Evolutionary conservation across 2,888 invertebrate species (phyloP).

Genomic region (Tetragonisca angustula): DNA sequence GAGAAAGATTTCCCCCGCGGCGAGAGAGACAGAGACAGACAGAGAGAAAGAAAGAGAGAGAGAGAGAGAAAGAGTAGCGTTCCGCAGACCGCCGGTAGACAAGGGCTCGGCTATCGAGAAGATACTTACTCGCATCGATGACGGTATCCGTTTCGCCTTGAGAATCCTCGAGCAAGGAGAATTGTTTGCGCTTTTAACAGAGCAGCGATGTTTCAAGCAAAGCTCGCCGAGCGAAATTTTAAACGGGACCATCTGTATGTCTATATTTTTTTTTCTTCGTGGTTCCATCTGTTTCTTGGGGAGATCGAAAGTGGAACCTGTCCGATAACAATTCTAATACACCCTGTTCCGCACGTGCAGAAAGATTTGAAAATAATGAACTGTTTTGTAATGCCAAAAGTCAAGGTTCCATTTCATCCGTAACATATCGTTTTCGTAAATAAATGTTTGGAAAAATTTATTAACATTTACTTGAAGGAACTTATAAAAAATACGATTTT

Average conservation of each 20-base stretch:
- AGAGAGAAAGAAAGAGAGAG: no score
- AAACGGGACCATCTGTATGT: slow-evolving; percentile 3
- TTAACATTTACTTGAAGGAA: no score
- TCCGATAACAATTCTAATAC: no score
- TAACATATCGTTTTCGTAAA: no score
- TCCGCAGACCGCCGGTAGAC: slow-evolving; percentile 50
- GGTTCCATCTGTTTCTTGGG: neutral
- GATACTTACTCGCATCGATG: slow-evolving; percentile 21
- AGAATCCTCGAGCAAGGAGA: slow-evolving; percentile 35
- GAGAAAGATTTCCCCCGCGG: slow-evolving; percentile 56
- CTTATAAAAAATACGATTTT: no score
- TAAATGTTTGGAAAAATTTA: no score
- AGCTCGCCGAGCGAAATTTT: slow-evolving; percentile 34
- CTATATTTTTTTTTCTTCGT: neutral
- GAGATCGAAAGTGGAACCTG: neutral
- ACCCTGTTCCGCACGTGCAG: no score
- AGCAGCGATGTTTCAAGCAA: slow-evolving; percentile 37
- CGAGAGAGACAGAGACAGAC: neutral
- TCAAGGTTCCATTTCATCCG: no score
- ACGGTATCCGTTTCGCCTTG: slow-evolving; percentile 19
- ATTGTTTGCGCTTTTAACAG: slow-evolving; percentile 52
- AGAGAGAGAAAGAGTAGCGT: slow-evolving; percentile 1
- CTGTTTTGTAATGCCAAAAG: no score
- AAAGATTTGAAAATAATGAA: no score
- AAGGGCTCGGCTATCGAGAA: slow-evolving; percentile 4